Evolutionary conservation across 2,797 vertebrate species (phyloP), one percentile per base, ranked within the genome.

Genomic region (Rallus crepitans): DNA sequence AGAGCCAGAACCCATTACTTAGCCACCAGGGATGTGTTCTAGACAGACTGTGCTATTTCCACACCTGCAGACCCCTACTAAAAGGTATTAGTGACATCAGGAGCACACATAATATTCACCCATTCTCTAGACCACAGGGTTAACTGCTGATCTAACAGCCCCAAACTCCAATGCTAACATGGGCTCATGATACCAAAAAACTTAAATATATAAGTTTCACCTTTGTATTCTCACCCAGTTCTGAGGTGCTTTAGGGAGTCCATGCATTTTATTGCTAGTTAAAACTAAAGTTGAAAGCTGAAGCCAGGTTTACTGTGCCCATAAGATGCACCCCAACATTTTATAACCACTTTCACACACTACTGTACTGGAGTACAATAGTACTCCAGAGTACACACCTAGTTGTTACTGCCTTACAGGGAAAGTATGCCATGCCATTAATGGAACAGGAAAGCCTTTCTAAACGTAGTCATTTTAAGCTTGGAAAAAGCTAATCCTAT

Each of bases 361-460:
- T 20, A n/a, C n/a, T n/a, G n/a, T n/a, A n/a, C n/a, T n/a, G n/a
- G n/a, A n/a, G n/a, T n/a, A n/a, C n/a, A n/a, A n/a, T n/a, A 35
- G 7, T 7, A 53, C 15, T 50, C 25, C 1, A 1, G 50, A 75
- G 8, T 14, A 52, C 3, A 52, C 15, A 42, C 4, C 31, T 0
- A 31, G 11, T 2, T 65, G 27, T 19, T 40, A 56, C 9, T 4
- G 42, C 6, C 5, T 83, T 33, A 64, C 5, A 81, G 15, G 23
- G 15, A 92, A 81, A 87, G 17, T 3, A 11, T 8, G 11, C 27
- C 33, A 28, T 7, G 6, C 35, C 30, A 57, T 45, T 61, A 78
- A 69, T 70, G 14, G 17, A 37, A 55, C 3, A 70, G 20, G 42
- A 91, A 61, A 79, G 33, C 4, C 21, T 53, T 53, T 57, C 39